Conservation (phyloP, 2,113 vertebrate genomes). For the Nibea coibor region DNA sequence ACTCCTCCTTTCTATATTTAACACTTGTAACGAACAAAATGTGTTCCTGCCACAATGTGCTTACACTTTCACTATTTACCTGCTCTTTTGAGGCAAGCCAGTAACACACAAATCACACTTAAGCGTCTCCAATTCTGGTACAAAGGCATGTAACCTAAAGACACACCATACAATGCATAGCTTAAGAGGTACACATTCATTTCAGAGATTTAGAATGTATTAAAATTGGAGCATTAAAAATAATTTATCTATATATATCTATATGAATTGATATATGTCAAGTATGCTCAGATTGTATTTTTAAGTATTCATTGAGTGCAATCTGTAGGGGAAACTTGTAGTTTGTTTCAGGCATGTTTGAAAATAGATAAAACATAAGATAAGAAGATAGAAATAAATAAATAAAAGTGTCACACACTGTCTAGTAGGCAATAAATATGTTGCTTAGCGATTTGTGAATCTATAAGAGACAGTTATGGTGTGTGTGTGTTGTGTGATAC, state of each 20-base stretch:
- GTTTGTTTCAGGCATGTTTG: slow-evolving; percentile 6
- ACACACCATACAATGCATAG: neutral
- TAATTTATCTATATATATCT: neutral
- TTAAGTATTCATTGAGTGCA: neutral
- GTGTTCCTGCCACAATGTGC: slow-evolving; percentile 18
- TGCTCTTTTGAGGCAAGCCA: neutral
- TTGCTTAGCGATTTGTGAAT: slow-evolving; percentile 40
- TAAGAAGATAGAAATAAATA: neutral
- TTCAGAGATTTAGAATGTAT: neutral
- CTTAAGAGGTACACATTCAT: neutral
- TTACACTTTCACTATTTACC: slow-evolving; percentile 31
- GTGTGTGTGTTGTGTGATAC: neutral
- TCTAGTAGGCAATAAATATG: slow-evolving; percentile 19
- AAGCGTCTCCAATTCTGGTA: neutral
- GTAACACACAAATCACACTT: slow-evolving; percentile 7
- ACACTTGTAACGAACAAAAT: slow-evolving; percentile 49
- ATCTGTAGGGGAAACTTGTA: neutral
- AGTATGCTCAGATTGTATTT: neutral
- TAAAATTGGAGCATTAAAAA: neutral
- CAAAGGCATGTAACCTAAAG: neutral
- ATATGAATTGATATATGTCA: neutral
- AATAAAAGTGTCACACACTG: neutral
- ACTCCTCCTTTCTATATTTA: slow-evolving; percentile 77
- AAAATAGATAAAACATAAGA: neutral
- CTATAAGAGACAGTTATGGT: slow-evolving; percentile 16